Conservation (phyloP, 2,113 vertebrate genomes). For the Calidris pugnax region DNA sequence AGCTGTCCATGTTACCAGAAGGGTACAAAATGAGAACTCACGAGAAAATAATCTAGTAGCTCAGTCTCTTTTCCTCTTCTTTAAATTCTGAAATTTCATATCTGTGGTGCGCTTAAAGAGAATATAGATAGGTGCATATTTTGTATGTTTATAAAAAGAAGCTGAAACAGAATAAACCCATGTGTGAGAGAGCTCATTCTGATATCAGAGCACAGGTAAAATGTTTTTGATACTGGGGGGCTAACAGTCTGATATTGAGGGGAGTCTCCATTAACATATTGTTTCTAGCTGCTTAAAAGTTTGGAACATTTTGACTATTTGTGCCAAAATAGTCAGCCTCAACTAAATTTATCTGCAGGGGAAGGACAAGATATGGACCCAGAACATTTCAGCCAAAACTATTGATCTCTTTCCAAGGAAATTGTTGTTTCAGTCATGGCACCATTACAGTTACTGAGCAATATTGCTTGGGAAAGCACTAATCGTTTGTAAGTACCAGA, state of each 20-base stretch:
- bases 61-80: background rate
- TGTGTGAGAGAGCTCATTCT: background rate
- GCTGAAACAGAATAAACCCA: background rate
- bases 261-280: background rate
- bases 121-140: background rate
- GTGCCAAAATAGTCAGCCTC: background rate
- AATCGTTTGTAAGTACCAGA: background rate
- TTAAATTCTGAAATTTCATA: background rate
- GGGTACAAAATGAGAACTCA: background rate
- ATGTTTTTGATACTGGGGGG: background rate
- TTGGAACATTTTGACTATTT: background rate
- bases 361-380: background rate
- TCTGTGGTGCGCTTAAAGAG: background rate
- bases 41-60: background rate
- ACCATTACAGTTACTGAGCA: background rate
- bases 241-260: background rate
- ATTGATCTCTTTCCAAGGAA: background rate
- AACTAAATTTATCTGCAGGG: background rate
- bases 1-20: background rate
- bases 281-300: background rate
- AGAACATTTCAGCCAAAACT: background rate
- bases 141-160: background rate
- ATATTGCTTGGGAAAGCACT: background rate
- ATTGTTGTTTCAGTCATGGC: background rate
- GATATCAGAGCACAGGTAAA: background rate